Percentiles rank a stretch among this genome's conserved stretches.
Evolutionary conservation across 2,797 vertebrate genomes (phyloP).

Genomic region (Craterocephalus amniculus): DNA sequence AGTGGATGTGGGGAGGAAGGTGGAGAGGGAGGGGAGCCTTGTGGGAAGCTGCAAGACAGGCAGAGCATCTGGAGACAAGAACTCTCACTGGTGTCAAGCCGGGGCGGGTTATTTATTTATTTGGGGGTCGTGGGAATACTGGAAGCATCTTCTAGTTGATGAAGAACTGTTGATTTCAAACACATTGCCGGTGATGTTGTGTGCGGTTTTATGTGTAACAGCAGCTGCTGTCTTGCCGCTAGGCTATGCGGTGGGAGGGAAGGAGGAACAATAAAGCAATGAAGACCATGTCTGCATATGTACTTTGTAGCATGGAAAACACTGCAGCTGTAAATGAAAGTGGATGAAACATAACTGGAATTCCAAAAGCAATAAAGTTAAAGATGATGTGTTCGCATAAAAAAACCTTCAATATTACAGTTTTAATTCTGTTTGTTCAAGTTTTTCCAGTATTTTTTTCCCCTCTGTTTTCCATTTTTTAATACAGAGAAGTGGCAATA

Average conservation of each 20-base stretch:
- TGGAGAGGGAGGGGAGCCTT: conserved; percentile 12
- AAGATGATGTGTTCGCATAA: background rate
- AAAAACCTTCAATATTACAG: too few relatives aligned
- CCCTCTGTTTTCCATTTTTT: too few relatives aligned
- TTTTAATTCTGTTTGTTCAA: too few relatives aligned
- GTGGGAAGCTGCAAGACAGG: conserved; percentile 33
- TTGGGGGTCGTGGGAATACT: conserved; percentile 59
- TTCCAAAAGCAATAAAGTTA: background rate
- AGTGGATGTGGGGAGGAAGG: background rate
- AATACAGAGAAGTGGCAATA: too few relatives aligned
- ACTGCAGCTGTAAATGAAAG: background rate
- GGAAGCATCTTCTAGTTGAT: conserved; percentile 55
- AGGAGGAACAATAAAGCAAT: background rate
- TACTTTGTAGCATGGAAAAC: background rate
- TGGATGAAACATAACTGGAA: background rate
- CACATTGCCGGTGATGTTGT: conserved; percentile 7
- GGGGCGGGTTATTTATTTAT: conserved; percentile 57
- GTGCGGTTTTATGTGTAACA: conserved; percentile 18
- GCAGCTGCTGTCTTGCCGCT: conserved; percentile 10
- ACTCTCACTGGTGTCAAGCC: conserved; percentile 55
- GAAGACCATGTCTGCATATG: background rate
- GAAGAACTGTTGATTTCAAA: conserved; percentile 43
- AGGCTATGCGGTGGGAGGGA: background rate
- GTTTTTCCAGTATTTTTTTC: too few relatives aligned
- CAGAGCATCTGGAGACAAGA: conserved; percentile 58